These are phyloP conservation scores for Luidia sarsii DNA, from an alignment of 53 echinoderm and acorn worm species.

Conservation along the genomic window DNA sequence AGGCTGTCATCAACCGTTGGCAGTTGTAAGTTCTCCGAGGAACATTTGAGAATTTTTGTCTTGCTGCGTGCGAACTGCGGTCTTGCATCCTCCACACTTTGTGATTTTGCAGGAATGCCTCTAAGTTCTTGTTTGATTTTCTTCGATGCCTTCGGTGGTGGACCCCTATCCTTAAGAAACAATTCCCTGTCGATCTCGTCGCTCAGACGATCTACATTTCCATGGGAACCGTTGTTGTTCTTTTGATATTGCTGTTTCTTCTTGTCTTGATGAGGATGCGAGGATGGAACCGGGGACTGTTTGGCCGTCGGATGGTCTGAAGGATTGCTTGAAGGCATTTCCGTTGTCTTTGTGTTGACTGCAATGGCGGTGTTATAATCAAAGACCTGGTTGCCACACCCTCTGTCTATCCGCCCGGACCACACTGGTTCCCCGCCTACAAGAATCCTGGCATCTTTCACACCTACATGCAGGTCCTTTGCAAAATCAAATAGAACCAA, in stretches of 20 bases:
- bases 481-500: no score
- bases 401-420: slow-evolving; percentile 90
- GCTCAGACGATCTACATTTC: neutral
- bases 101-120: neutral
- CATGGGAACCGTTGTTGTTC: slow-evolving; percentile 31
- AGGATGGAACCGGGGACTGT: no score
- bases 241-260: slow-evolving; percentile 1
- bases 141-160: neutral
- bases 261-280: neutral
- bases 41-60: slow-evolving; percentile 78
- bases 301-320: no score
- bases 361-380: slow-evolving; percentile 77
- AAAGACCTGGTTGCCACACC: slow-evolving; percentile 97
- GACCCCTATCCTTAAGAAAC: slow-evolving; percentile 30
- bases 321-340: no score
- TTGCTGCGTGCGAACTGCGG: slow-evolving; percentile 64
- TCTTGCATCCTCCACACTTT: neutral
- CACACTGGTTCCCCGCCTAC: slow-evolving; percentile 56
- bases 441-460: slow-evolving; percentile 59
- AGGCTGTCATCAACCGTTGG: slow-evolving; percentile 83
- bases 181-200: slow-evolving; percentile 54
- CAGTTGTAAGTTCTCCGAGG: slow-evolving; percentile 74
- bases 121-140: neutral
- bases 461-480: slow-evolving; percentile 83
- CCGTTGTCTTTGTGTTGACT: no score